Percentiles rank a stretch among this genome's conserved stretches.
phyloP scores from a whole-genome alignment of 2,888 invertebrate genomes.

The Polydrusus tereticollis region DNA sequence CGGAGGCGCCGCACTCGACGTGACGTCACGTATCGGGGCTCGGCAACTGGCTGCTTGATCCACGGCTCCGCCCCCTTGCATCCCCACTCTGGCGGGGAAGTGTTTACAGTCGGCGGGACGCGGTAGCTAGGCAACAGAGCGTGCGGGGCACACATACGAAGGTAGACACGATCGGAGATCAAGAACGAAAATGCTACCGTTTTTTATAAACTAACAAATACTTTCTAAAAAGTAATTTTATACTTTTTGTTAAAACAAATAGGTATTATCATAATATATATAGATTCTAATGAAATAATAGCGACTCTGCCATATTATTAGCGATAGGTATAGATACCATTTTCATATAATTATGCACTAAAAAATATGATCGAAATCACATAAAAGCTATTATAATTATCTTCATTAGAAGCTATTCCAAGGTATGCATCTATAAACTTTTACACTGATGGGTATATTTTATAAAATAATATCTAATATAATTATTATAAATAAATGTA shows the following conservation, averaged over 20 bases:
- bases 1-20: conserved; percentile 63
- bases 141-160: conserved; percentile 62
- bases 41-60: conserved; percentile 62
- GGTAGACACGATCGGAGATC: conserved; percentile 51
- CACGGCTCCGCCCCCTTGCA: conserved; percentile 46
- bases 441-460: background rate
- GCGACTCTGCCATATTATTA: no score
- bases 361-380: background rate
- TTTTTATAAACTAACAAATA: conserved; percentile 20
- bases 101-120: conserved; percentile 67
- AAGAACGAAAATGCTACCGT: conserved; percentile 33
- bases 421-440: background rate
- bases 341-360: background rate
- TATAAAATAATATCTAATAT: background rate
- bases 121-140: conserved; percentile 68
- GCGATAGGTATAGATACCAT: background rate
- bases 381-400: background rate
- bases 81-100: conserved; percentile 65
- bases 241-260: conserved; percentile 16
- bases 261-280: background rate
- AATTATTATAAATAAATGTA: no score
- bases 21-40: conserved; percentile 62
- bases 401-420: background rate
- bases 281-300: background rate
- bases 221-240: background rate